These are phyloP conservation scores for Xylota sylvarum DNA, from an alignment of 2,888 invertebrate genomes.

Conservation along the genomic window DNA sequence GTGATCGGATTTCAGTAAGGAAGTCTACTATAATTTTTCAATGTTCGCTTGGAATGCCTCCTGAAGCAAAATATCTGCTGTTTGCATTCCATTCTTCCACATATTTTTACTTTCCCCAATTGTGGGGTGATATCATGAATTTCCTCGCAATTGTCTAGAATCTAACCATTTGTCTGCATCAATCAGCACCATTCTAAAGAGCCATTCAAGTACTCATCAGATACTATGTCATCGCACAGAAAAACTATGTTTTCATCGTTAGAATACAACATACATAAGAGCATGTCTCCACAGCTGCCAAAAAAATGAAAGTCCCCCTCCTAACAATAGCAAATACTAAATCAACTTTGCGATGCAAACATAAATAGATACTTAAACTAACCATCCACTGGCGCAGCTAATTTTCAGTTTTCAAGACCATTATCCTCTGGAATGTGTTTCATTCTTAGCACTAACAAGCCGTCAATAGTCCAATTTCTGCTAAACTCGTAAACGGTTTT, in stretches of 20 bases:
- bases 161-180: not conserved
- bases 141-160: not conserved
- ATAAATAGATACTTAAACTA: constrained; percentile 1
- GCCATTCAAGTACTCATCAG: not conserved
- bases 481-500: constrained; percentile 16
- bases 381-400: not conserved
- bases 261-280: not conserved
- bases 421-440: not conserved
- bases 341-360: not conserved
- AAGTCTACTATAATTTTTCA: too few relatives aligned
- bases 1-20: too few relatives aligned
- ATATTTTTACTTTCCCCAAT: too few relatives aligned
- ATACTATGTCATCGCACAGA: not conserved
- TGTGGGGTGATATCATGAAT: too few relatives aligned
- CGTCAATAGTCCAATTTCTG: constrained; percentile 14
- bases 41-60: too few relatives aligned
- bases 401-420: constrained; percentile 6
- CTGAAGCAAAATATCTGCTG: too few relatives aligned
- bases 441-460: not conserved
- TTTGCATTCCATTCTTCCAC: too few relatives aligned
- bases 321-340: not conserved
- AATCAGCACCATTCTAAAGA: not conserved
- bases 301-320: constrained; percentile 7
- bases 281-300: not conserved
- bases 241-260: not conserved